Evolutionary conservation across 2,113 vertebrate genomes (phyloP).

Genomic region (Aptenodytes patagonicus): DNA sequence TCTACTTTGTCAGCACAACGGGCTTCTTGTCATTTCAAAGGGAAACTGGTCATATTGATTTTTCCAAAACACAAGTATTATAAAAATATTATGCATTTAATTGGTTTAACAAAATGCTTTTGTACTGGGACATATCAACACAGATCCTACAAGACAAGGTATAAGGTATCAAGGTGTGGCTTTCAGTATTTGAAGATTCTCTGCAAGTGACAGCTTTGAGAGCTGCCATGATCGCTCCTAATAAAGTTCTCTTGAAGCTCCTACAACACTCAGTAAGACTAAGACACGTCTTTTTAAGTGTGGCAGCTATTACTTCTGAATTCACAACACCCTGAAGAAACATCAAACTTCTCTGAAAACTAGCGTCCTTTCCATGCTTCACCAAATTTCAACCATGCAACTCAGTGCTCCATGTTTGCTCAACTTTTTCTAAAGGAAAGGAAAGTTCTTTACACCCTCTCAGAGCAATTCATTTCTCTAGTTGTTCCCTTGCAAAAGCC

Average conservation of each 20-base stretch:
- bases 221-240: background rate
- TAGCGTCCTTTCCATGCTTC: background rate
- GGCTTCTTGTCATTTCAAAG: background rate
- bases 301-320: background rate
- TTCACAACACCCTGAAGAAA: background rate
- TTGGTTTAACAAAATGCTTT: conserved; percentile 28
- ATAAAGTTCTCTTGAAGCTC: background rate
- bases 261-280: background rate
- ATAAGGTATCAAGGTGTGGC: background rate
- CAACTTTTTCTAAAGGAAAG: background rate
- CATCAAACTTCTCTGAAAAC: background rate
- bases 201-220: background rate
- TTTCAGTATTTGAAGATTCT: background rate
- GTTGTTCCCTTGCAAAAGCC: background rate
- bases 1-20: conserved; percentile 19
- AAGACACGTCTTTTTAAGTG: background rate
- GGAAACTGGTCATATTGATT: background rate
- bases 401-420: background rate
- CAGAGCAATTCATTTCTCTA: background rate
- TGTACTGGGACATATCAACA: background rate
- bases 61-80: conserved; percentile 14
- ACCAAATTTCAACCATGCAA: background rate
- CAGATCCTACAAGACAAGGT: background rate
- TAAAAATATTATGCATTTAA: conserved; percentile 33
- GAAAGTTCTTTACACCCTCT: background rate